Base-by-base conservation (phyloP, 2,888 invertebrate species). In the Heliconius erato region DNA sequence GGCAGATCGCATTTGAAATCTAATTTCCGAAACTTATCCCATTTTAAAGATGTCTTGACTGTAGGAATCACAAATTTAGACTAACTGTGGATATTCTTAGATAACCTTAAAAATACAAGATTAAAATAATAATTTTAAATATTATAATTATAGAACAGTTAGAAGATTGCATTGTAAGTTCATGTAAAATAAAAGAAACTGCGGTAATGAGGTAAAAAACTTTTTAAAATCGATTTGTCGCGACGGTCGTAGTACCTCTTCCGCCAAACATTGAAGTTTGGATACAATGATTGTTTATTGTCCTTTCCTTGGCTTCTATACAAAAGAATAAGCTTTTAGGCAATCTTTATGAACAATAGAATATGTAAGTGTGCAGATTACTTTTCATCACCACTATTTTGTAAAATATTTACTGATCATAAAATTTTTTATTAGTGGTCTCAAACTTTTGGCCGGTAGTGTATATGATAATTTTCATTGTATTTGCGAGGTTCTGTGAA, bases 391-490 rank as follows among this genome's bases (percentile, higher is more conserved):
- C 63, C 63, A 63, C 26, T 26, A n/a, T 63, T 63, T 63, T 69
- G 44, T 44, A 12, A 74, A 44, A 44, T 44, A 44, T 44, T 44
- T 44, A 44, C 44, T 12, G 44, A 44, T 44, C 3, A 44, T 12
- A 9, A 44, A 44, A 44, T 12, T 44, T 44, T 44, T 12, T 44
- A 9, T 44, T 44, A 44, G 44, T 44, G 9, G 44, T 44, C 32
- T 32, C 32, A 3, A 32, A 32, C 32, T 32, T 32, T 32, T 32
- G 32, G 32, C 1, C 32, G 32, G 32, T 32, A 32, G 32, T 32
- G 32, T 32, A 74, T 80, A 84, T 84, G 84, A 54, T 77, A 84
- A 78, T 78, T 82, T 79, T 80, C 84, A 84, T 84, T 84, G 84
- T 84, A 74, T 79, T 74, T 69, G 28, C 23, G 63, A 74, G 74